Evolutionary conservation across 2,113 vertebrate genomes (phyloP).

Genomic region (Vidua macroura): DNA sequence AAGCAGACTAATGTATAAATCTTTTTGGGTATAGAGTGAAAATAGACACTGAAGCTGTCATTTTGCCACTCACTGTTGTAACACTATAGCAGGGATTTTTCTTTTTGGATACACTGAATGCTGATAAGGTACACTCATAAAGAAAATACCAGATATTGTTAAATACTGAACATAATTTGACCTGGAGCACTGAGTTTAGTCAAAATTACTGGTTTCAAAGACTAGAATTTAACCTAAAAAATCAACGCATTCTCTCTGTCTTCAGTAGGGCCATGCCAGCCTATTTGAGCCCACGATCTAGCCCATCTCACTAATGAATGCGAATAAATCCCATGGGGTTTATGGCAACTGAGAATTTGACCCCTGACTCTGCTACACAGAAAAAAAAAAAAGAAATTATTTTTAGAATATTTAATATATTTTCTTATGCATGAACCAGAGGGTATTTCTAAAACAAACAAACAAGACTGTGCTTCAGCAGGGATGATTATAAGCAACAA

Average conservation of each 20-base stretch:
- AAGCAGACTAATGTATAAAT: background rate
- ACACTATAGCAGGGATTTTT: background rate
- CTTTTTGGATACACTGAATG: background rate
- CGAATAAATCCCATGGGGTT: background rate
- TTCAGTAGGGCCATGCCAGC: background rate
- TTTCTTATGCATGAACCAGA: background rate
- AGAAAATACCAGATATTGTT: background rate
- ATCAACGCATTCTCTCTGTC: background rate
- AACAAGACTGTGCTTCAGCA: background rate
- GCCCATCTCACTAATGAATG: conserved; percentile 46
- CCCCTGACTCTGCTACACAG: background rate
- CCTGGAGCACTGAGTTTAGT: background rate
- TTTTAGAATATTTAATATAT: conserved; percentile 55
- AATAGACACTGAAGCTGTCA: background rate
- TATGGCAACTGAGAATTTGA: conserved; percentile 42
- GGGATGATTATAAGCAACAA: background rate
- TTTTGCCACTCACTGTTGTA: background rate
- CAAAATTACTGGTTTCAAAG: conserved; percentile 3
- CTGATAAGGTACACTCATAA: background rate
- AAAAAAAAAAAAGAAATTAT: conserved; percentile 19
- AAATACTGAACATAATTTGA: conserved; percentile 3
- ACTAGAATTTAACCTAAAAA: background rate
- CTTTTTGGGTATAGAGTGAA: background rate
- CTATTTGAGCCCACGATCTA: background rate
- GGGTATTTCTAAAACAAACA: conserved; percentile 56